Percentiles rank a stretch among this genome's conserved stretches.
Conservation (phyloP, 2,888 invertebrate genomes). For the Nasonia oneida region DNA sequence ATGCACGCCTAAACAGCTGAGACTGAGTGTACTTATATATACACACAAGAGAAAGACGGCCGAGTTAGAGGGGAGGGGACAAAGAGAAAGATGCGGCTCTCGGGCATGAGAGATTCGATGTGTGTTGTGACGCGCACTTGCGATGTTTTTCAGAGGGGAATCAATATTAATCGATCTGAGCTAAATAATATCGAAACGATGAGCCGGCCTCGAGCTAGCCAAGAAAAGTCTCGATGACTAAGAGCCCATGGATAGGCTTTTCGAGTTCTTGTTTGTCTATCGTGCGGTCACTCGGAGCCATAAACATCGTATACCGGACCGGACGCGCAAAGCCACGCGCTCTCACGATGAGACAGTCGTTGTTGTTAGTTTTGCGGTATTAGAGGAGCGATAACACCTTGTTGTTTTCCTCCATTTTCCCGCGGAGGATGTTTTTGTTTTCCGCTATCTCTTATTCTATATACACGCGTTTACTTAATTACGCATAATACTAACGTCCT, state of each 20-base stretch:
- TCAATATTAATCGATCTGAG: neutral
- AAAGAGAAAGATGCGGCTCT: neutral
- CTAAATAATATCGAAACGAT: too few species aligned
- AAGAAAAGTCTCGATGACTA: too few species aligned
- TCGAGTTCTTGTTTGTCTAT: neutral
- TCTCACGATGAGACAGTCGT: neutral
- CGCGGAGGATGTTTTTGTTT: neutral
- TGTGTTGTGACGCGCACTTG: neutral
- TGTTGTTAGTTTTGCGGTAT: neutral
- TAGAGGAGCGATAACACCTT: neutral
- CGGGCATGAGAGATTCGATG: neutral
- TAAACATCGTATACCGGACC: neutral
- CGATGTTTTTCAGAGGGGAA: neutral
- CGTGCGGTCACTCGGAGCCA: neutral
- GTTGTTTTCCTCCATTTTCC: neutral
- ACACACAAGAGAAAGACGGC: neutral
- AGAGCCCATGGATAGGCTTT: too few species aligned
- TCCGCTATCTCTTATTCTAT: neutral
- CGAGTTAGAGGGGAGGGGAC: neutral
- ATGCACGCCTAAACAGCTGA: neutral
- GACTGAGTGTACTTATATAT: neutral
- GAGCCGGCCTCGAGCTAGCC: too few species aligned
- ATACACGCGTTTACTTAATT: too few species aligned
- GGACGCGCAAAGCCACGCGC: neutral
- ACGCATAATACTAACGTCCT: too few species aligned